phyloP scores from a whole-genome alignment of 2,888 invertebrate genomes.

The Caenorhabditis imperialis region DNA sequence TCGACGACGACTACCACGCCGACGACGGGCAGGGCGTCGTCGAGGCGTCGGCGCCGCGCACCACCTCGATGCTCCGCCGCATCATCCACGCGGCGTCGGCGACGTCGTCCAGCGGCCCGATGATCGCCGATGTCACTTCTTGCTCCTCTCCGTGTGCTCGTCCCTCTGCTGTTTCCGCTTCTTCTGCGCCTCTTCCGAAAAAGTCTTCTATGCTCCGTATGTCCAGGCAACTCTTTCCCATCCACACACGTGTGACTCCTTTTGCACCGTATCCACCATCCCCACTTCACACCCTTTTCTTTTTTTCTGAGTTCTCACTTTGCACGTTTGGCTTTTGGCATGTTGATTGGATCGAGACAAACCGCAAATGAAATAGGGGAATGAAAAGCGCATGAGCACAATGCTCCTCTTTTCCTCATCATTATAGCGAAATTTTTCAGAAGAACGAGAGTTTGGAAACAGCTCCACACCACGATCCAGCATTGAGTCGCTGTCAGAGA shows the following conservation, averaged over 20 bases:
- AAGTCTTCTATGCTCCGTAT: constrained; percentile 50
- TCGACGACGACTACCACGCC: constrained; percentile 48
- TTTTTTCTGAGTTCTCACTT: constrained; percentile 6
- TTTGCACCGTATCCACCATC: not conserved
- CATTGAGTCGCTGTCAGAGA: constrained; percentile 72
- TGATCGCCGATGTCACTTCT: constrained; percentile 37
- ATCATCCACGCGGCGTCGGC: constrained; percentile 49
- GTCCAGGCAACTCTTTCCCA: no score
- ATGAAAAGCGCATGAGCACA: no score
- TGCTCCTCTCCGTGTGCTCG: constrained; percentile 2
- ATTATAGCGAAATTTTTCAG: no score
- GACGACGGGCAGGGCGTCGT: constrained; percentile 44
- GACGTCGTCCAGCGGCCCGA: constrained; percentile 31
- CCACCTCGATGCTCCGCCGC: constrained; percentile 47
- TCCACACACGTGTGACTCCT: no score
- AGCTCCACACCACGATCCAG: constrained; percentile 71
- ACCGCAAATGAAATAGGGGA: not conserved
- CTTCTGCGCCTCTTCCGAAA: constrained; percentile 8
- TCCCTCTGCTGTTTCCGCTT: not conserved
- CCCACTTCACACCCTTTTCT: constrained; percentile 1
- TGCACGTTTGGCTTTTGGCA: constrained; percentile 4
- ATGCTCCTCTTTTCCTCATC: not conserved
- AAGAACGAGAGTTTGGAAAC: constrained; percentile 73
- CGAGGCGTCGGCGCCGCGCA: constrained; percentile 48
- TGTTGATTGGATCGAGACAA: not conserved